These are phyloP conservation scores for Bujurquina vittata DNA, from an alignment of 2,113 vertebrate genomes.

Conservation along the genomic window DNA sequence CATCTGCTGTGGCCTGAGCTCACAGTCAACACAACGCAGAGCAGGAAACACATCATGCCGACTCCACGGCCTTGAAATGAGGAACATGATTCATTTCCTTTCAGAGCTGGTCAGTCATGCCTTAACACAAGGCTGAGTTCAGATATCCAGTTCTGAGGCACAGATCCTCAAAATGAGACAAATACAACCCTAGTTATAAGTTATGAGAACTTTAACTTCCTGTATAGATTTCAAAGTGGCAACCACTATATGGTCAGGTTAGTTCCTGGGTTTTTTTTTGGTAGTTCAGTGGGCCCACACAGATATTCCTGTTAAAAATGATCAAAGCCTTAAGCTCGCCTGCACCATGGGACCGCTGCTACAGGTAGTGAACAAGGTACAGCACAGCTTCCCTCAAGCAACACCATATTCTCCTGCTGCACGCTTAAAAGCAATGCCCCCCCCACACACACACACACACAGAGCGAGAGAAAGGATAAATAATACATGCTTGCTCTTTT, in stretches of 20 bases:
- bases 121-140: conserved; percentile 33
- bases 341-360: conserved; percentile 4
- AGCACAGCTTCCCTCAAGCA: conserved; percentile 25
- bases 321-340: conserved; percentile 17
- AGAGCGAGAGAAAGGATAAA: conserved; percentile 43
- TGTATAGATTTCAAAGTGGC: background rate
- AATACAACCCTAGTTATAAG: background rate
- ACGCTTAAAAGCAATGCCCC: background rate
- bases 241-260: background rate
- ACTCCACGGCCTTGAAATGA: conserved; percentile 70
- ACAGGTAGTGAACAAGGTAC: conserved; percentile 38
- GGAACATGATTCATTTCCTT: conserved; percentile 82
- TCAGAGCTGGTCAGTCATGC: conserved; percentile 47
- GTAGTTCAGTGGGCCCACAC: background rate
- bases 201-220: background rate
- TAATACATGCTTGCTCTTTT: conserved; percentile 52
- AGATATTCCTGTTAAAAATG: conserved; percentile 10
- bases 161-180: background rate
- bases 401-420: conserved; percentile 22
- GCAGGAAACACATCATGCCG: conserved; percentile 71
- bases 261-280: background rate
- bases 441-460: conserved; percentile 2
- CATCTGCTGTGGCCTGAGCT: conserved; percentile 61
- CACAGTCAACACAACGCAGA: conserved; percentile 42
- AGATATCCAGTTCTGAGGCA: conserved; percentile 18